A percentile compares a stretch with the other conserved stretches of the same genome.
Conservation (phyloP, 2,113 vertebrate species). For the Pavo muticus region DNA sequence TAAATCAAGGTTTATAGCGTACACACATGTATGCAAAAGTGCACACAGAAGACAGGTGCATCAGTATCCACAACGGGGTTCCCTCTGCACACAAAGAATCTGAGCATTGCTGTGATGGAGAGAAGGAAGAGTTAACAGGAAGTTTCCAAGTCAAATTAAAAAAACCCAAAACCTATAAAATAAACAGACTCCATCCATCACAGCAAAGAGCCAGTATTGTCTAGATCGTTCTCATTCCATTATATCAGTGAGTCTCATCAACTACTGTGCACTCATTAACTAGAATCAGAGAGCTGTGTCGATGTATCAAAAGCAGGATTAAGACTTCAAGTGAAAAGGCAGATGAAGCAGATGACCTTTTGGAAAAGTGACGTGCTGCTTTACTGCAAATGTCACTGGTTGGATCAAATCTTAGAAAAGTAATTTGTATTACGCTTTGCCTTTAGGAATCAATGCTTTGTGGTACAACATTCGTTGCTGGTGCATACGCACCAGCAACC, state of each 20-base stretch:
- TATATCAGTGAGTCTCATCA: neutral
- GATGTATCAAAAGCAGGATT: neutral
- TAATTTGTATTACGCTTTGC: neutral
- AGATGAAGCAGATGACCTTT: neutral
- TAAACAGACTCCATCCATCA: neutral
- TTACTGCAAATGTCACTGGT: neutral
- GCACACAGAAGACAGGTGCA: neutral
- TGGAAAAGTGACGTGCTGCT: neutral
- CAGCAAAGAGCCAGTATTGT: neutral
- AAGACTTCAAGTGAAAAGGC: neutral
- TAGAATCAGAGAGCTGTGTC: neutral
- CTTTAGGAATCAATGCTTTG: neutral
- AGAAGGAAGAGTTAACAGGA: neutral
- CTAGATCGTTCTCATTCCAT: neutral
- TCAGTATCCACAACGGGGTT: rapidly evolving
- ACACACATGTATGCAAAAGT: neutral
- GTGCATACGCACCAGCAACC: neutral
- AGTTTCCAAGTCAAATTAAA: neutral
- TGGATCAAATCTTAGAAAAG: neutral
- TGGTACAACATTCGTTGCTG: neutral
- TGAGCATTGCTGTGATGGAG: neutral
- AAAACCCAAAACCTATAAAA: neutral
- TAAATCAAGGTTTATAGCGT: neutral
- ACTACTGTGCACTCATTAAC: neutral
- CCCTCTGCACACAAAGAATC: neutral